Evolutionary conservation across 1,140 invertebrate genomes (phyloP).

Genomic region (Drosophila asahinai): DNA sequence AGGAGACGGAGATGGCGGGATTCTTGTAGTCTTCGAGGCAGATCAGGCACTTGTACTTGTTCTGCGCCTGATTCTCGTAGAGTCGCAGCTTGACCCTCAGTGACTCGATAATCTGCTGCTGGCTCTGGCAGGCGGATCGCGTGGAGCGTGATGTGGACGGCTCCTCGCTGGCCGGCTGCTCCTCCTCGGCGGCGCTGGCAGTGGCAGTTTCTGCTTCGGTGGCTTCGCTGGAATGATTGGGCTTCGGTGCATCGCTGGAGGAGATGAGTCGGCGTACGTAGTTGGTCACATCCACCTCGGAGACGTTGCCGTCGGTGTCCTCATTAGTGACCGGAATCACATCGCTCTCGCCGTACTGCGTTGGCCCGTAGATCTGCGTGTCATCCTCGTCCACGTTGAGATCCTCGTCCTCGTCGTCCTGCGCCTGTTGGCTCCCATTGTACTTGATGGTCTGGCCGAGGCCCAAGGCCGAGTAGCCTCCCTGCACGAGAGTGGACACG

Average conservation of each 20-base stretch:
- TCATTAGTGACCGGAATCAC: slow-evolving; percentile 88
- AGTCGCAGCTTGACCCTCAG: slow-evolving; percentile 90
- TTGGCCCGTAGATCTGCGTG: slow-evolving; percentile 91
- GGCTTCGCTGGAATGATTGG: slow-evolving; percentile 51
- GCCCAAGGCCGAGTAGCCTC: slow-evolving; percentile 88
- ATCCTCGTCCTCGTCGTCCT: slow-evolving; percentile 90
- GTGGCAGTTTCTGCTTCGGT: slow-evolving; percentile 19
- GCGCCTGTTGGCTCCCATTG: slow-evolving; percentile 68
- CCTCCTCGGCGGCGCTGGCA: slow-evolving; percentile 13
- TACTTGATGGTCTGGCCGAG: slow-evolving; percentile 86
- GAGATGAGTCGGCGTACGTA: slow-evolving; percentile 77
- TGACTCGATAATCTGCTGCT: slow-evolving; percentile 90
- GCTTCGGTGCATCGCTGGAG: slow-evolving; percentile 55
- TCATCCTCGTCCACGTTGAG: slow-evolving; percentile 92
- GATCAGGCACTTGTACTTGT: slow-evolving; percentile 91
- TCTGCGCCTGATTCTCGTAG: slow-evolving; percentile 86
- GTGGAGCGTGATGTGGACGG: slow-evolving; percentile 62
- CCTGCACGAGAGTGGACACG: slow-evolving; percentile 89
- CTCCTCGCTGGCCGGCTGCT: slow-evolving; percentile 27
- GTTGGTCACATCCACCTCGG: slow-evolving; percentile 86
- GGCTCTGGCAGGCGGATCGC: slow-evolving; percentile 64
- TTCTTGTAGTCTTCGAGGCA: slow-evolving; percentile 94
- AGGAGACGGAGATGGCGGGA: slow-evolving; percentile 97
- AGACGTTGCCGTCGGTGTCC: slow-evolving; percentile 69
- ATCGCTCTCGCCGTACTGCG: slow-evolving; percentile 93